These are phyloP conservation scores for Myocastor coypus DNA, from an alignment of 2,113 vertebrate genomes.

Conservation along the genomic window DNA sequence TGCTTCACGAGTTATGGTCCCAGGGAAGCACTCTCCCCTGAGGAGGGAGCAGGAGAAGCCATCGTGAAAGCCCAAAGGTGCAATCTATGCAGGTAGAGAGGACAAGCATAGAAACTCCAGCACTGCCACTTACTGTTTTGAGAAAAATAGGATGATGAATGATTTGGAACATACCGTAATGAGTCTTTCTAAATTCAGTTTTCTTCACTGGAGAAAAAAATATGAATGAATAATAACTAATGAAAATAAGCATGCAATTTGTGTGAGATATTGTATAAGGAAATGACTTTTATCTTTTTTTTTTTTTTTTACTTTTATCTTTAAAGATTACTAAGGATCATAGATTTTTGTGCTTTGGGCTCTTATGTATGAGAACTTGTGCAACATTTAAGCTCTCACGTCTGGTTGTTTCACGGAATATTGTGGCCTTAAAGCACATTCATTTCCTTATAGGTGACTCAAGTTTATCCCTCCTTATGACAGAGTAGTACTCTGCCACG, in stretches of 20 bases:
- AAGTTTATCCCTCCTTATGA: not conserved
- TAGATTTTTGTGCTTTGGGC: not conserved
- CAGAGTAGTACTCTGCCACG: not conserved
- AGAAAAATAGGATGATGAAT: not conserved
- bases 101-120: rapidly evolving
- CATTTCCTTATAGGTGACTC: not conserved
- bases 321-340: not conserved
- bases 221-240: not conserved
- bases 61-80: rapidly evolving
- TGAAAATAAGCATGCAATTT: not conserved
- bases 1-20: rapidly evolving
- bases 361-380: not conserved
- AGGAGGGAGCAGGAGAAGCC: not conserved
- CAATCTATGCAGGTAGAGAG: not conserved
- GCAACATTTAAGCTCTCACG: not conserved
- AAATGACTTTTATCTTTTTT: not conserved
- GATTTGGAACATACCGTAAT: not conserved
- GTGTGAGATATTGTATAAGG: not conserved
- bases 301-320: no score
- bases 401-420: not conserved
- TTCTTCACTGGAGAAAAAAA: not conserved
- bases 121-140: not conserved
- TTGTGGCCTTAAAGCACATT: not conserved
- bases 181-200: not conserved
- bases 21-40: not conserved